Conservation (phyloP, 1,140 invertebrate genomes). For the Ostrea edulis region DNA sequence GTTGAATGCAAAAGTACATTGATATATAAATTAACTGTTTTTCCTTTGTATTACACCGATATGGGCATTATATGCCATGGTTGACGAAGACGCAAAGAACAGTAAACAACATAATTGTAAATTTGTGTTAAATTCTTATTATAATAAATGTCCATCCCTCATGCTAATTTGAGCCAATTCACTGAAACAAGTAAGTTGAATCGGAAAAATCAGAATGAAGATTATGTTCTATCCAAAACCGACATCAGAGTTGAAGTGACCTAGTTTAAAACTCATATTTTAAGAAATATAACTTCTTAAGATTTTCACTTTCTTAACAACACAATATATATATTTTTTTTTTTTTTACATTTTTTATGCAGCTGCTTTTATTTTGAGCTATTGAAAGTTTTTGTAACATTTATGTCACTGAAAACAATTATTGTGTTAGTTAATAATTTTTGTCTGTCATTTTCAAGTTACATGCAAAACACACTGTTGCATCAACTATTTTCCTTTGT, state of each 20-base stretch:
- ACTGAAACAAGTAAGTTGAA: background rate
- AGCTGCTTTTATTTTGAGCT: too few relatives aligned
- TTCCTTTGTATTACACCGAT: background rate
- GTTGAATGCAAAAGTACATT: background rate
- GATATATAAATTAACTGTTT: background rate
- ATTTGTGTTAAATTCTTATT: background rate
- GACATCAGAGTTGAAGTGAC: too few relatives aligned
- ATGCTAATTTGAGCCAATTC: background rate
- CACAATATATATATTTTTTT: too few relatives aligned
- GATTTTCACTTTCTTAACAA: too few relatives aligned
- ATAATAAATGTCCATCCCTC: background rate
- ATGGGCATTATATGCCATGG: background rate
- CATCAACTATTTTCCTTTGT: background rate
- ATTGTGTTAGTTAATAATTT: too few relatives aligned
- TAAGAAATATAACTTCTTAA: too few relatives aligned
- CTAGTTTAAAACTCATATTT: too few relatives aligned
- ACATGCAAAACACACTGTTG: too few relatives aligned
- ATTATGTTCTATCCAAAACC: too few relatives aligned
- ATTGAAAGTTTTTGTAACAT: background rate
- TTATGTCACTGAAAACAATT: background rate
- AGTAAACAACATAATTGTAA: background rate
- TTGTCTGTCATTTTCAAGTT: too few relatives aligned
- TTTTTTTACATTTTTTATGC: too few relatives aligned
- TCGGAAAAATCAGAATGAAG: too few relatives aligned
- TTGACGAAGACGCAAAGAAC: background rate